Conservation (phyloP, 1,140 invertebrate genomes). For the Helicoverpa armigera region DNA sequence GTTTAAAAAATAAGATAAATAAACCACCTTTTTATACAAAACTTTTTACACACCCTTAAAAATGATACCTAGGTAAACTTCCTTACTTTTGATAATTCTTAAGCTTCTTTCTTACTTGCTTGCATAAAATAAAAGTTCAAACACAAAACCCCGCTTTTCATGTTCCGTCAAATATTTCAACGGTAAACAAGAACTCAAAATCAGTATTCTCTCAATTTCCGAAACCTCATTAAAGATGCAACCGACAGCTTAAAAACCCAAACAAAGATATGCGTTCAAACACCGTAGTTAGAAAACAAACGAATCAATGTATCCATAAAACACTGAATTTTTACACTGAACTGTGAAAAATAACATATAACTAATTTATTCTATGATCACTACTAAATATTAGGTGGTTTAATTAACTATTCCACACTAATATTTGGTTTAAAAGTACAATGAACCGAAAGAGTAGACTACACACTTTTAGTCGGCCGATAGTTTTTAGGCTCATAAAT, state of each 20-base stretch:
- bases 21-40: too few species aligned
- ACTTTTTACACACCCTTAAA: too few species aligned
- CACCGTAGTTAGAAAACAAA: conserved; percentile 3
- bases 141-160: too few species aligned
- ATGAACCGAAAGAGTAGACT: background rate
- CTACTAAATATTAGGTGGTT: conserved; percentile 36
- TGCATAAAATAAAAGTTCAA: background rate
- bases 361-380: conserved; percentile 61
- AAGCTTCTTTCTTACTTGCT: background rate
- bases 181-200: background rate
- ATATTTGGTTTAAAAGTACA: conserved; percentile 51
- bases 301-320: conserved; percentile 39
- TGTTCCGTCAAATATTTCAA: background rate
- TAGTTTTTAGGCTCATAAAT: too few species aligned
- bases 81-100: too few species aligned
- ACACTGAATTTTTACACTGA: conserved; percentile 52
- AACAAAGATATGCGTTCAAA: conserved; percentile 27
- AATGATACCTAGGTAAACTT: too few species aligned
- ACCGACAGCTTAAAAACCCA: conserved; percentile 4
- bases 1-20: too few species aligned
- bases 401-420: conserved; percentile 59
- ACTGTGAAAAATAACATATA: conserved; percentile 55
- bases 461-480: too few species aligned
- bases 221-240: conserved; percentile 18
- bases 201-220: background rate